phyloP scores from a whole-genome alignment of 2,113 vertebrate genomes.

The Peromyscus leucopus region DNA sequence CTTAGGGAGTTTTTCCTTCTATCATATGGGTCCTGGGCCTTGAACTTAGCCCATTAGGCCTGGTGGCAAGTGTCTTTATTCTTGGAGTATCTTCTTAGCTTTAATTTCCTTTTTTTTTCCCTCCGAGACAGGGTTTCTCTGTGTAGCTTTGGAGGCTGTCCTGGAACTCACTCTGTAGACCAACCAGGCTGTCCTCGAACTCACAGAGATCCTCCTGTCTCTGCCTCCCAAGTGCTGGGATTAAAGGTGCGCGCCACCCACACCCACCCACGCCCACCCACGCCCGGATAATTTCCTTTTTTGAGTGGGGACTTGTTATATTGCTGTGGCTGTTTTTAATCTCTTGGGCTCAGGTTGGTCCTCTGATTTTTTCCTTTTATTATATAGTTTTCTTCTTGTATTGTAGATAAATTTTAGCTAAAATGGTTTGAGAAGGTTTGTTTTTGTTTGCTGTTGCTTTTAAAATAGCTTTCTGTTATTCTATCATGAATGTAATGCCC shows the following conservation, averaged over 20 bases:
- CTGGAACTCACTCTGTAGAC: too few relatives aligned
- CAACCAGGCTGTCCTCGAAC: too few relatives aligned
- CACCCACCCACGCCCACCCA: too few relatives aligned
- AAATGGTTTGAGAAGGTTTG: conserved; percentile 18
- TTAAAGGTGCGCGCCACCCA: too few relatives aligned
- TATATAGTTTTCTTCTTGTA: neutral
- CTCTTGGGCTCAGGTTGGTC: neutral
- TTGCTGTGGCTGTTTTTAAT: neutral
- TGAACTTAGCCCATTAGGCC: neutral
- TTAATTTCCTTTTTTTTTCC: neutral
- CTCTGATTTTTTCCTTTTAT: neutral
- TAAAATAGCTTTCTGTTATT: neutral
- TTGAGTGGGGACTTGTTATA: neutral
- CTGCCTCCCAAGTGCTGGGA: too few relatives aligned
- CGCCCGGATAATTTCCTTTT: neutral
- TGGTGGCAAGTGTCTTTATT: neutral
- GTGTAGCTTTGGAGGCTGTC: too few relatives aligned
- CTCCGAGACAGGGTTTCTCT: too few relatives aligned
- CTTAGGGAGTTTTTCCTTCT: neutral
- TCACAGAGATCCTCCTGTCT: too few relatives aligned
- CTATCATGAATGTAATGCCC: neutral
- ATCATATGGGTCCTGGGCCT: neutral
- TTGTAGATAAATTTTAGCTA: conserved; percentile 31
- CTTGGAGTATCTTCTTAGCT: neutral
- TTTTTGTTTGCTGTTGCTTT: conserved; percentile 39